Evolutionary conservation across 2,888 invertebrate genomes (phyloP).

Genomic region (Graphium colonna): DNA sequence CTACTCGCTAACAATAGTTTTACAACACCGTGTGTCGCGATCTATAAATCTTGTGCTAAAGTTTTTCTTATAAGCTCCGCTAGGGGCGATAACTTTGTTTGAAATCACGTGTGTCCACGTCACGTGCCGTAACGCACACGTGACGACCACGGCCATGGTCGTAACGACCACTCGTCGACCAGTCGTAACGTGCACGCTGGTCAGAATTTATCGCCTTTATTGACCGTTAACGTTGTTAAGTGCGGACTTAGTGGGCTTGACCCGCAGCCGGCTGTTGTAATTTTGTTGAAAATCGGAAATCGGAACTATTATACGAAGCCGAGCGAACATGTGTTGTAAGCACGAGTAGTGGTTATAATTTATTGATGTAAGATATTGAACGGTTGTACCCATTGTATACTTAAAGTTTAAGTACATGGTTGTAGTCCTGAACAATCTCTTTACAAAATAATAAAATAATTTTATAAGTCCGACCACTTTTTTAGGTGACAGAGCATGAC

Average conservation of each 20-base stretch:
- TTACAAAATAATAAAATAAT: too few species aligned
- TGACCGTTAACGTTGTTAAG: conserved; percentile 44
- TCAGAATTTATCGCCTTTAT: conserved; percentile 43
- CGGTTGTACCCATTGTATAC: too few species aligned
- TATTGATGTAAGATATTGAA: background rate
- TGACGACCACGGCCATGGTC: too few species aligned
- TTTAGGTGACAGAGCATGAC: too few species aligned
- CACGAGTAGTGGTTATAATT: background rate
- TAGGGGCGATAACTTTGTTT: conserved; percentile 37
- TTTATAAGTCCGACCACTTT: too few species aligned
- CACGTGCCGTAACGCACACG: too few species aligned
- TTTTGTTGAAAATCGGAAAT: conserved; percentile 37
- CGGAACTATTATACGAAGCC: conserved; percentile 21
- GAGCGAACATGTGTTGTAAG: too few species aligned
- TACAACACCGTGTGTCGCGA: background rate
- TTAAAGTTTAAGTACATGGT: too few species aligned
- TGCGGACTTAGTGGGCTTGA: conserved; percentile 30
- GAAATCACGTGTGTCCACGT: conserved; percentile 38
- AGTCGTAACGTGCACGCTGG: conserved; percentile 29
- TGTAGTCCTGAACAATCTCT: too few species aligned
- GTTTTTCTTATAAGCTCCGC: conserved; percentile 6
- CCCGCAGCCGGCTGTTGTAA: conserved; percentile 39
- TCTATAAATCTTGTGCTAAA: conserved; percentile 5
- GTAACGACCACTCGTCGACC: conserved; percentile 33
- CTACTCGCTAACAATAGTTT: too few species aligned